Evolutionary conservation across 92 coral and sea anemone genomes (phyloP).

Genomic region (Montipora capitata): DNA sequence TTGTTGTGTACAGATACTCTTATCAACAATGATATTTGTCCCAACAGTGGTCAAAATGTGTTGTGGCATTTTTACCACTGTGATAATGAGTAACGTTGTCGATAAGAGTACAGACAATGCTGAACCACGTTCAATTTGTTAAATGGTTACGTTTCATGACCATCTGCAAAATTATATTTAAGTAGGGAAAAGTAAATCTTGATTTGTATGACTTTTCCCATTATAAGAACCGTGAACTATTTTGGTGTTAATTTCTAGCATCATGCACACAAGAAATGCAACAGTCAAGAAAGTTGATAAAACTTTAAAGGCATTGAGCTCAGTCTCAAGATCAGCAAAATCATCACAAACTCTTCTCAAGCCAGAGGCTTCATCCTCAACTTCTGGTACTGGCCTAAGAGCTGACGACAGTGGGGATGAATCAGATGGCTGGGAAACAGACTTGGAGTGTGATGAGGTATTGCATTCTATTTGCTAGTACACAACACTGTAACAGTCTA

Average conservation of each 20-base stretch:
- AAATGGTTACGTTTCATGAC: no score
- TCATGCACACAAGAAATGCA: slow-evolving; percentile 41
- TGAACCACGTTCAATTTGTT: no score
- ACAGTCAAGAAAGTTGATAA: slow-evolving; percentile 86
- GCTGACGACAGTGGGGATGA: slow-evolving; percentile 71
- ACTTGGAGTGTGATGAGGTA: slow-evolving; percentile 87
- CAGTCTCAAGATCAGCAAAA: slow-evolving; percentile 30
- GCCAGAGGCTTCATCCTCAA: background rate
- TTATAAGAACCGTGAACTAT: background rate
- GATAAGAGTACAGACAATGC: no score
- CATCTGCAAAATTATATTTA: no score
- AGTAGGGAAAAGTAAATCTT: no score
- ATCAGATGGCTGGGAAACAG: slow-evolving; percentile 92
- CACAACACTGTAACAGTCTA: background rate
- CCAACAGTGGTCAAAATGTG: no score
- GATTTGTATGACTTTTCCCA: background rate
- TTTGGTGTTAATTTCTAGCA: background rate
- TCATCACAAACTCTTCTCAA: background rate
- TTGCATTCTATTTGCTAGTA: background rate
- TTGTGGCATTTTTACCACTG: no score
- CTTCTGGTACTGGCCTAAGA: background rate
- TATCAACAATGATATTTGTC: no score
- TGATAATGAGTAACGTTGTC: no score
- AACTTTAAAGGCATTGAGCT: slow-evolving; percentile 78
- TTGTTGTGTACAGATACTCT: no score